A percentile compares a stretch with the other conserved stretches of the same genome.
Conservation (phyloP, 2,888 invertebrate genomes). For the Pheosia tremula region DNA sequence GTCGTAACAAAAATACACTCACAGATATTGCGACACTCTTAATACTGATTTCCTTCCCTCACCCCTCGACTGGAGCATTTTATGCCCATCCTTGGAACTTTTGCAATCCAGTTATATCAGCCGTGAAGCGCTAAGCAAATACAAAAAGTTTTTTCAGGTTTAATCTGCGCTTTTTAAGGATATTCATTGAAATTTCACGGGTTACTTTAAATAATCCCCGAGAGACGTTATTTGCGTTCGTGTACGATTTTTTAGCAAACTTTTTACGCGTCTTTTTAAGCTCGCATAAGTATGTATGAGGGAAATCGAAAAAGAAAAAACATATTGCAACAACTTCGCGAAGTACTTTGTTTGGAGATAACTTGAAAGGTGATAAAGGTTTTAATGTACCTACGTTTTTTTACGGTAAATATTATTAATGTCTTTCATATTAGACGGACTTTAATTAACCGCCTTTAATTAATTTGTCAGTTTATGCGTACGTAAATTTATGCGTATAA, state of each 20-base stretch:
- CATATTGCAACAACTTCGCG: constrained; percentile 16
- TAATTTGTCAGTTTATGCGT: constrained; percentile 14
- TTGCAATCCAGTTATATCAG: constrained; percentile 84
- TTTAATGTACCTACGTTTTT: no score
- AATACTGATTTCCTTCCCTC: constrained; percentile 73
- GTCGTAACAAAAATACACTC: constrained; percentile 70
- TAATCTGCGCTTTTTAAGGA: constrained; percentile 80
- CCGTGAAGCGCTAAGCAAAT: constrained; percentile 81
- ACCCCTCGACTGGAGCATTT: constrained; percentile 71
- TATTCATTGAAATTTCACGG: constrained; percentile 80
- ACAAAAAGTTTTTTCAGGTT: constrained; percentile 80
- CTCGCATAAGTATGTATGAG: constrained; percentile 30
- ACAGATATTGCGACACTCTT: constrained; percentile 74
- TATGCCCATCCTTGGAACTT: constrained; percentile 82
- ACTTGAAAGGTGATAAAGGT: not conserved
- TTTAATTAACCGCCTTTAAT: not conserved
- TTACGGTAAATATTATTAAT: not conserved
- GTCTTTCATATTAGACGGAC: no score
- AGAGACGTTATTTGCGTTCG: constrained; percentile 59
- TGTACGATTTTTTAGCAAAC: constrained; percentile 46
- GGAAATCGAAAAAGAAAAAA: constrained; percentile 24
- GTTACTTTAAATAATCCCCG: constrained; percentile 77
- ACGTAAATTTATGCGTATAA: constrained; percentile 32
- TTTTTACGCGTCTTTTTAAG: constrained; percentile 37
- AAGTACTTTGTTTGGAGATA: constrained; percentile 5